Evolutionary conservation across 2,888 invertebrate species (phyloP).

Genomic region (Luffia ferchaultella): DNA sequence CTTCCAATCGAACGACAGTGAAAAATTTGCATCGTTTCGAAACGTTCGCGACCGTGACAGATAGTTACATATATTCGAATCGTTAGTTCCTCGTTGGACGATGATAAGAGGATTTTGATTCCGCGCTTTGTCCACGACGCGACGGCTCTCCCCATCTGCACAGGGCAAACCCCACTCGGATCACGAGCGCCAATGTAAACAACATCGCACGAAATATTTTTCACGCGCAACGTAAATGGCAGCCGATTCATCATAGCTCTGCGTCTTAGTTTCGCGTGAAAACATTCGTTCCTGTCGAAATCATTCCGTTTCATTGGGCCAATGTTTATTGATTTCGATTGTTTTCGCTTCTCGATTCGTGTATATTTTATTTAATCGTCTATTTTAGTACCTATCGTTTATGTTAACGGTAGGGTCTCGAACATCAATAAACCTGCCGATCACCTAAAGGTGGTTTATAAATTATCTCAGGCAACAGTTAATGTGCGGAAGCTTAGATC

Average conservation of each 20-base stretch:
- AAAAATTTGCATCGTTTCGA: too few relatives aligned
- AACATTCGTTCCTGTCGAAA: constrained; percentile 35
- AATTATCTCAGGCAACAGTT: too few relatives aligned
- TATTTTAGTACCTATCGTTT: neutral
- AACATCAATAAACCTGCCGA: too few relatives aligned
- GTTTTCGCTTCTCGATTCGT: neutral
- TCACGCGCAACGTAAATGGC: constrained; percentile 42
- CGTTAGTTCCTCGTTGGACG: constrained; percentile 4
- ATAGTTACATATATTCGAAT: neutral
- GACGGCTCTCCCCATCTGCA: constrained; percentile 7
- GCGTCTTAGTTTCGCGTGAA: constrained; percentile 41
- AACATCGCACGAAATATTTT: constrained; percentile 44
- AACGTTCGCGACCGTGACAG: neutral
- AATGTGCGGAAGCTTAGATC: too few relatives aligned
- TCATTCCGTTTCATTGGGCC: constrained; percentile 26
- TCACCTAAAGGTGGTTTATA: too few relatives aligned
- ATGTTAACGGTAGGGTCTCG: too few relatives aligned
- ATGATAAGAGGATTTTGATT: constrained; percentile 51
- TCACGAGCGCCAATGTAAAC: constrained; percentile 53
- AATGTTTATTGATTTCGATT: neutral
- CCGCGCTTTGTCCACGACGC: constrained; percentile 12
- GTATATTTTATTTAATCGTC: neutral
- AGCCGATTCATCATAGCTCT: constrained; percentile 40
- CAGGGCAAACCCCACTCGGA: constrained; percentile 17
- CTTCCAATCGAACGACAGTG: too few relatives aligned